These are phyloP conservation scores for Tupaia tana DNA, from an alignment of 2,113 vertebrate species.

Conservation along the genomic window DNA sequence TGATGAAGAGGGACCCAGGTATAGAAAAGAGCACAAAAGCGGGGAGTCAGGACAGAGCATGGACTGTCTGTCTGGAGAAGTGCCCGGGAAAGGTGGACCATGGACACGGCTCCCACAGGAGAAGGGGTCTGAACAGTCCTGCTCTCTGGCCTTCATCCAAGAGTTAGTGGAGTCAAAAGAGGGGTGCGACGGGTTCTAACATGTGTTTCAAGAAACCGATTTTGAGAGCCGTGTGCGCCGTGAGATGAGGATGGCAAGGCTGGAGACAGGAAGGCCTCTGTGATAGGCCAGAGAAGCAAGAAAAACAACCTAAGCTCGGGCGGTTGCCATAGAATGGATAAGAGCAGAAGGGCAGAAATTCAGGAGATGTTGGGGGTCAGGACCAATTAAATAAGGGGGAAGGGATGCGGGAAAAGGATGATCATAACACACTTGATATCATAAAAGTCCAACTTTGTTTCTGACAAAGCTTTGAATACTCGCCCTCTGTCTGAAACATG, in stretches of 20 bases:
- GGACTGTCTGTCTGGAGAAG: not conserved
- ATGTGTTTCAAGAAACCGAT: not conserved
- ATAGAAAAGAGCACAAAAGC: not conserved
- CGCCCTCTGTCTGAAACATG: not conserved
- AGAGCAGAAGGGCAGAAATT: not conserved
- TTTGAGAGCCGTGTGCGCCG: not conserved
- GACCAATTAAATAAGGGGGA: not conserved
- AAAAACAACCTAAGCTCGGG: not conserved
- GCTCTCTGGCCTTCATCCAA: not conserved
- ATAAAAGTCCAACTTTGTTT: not conserved
- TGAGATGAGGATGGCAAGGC: not conserved
- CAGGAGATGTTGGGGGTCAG: not conserved
- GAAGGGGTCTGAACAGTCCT: fast-evolving
- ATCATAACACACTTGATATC: not conserved
- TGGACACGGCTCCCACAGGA: not conserved
- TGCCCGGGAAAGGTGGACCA: fast-evolving
- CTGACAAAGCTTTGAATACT: not conserved
- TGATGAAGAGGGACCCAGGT: not conserved
- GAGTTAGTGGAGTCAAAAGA: not conserved
- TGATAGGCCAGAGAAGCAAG: not conserved
- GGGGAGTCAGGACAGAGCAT: not conserved
- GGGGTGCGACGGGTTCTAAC: too few species aligned
- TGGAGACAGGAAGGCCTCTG: not conserved
- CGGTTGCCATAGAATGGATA: not conserved
- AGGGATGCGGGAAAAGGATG: not conserved